A percentile compares a stretch with the other conserved stretches of the same genome.
These are phyloP conservation scores for Ascidia mentula DNA, from an alignment of 23 tunicate species.

Conservation along the genomic window DNA sequence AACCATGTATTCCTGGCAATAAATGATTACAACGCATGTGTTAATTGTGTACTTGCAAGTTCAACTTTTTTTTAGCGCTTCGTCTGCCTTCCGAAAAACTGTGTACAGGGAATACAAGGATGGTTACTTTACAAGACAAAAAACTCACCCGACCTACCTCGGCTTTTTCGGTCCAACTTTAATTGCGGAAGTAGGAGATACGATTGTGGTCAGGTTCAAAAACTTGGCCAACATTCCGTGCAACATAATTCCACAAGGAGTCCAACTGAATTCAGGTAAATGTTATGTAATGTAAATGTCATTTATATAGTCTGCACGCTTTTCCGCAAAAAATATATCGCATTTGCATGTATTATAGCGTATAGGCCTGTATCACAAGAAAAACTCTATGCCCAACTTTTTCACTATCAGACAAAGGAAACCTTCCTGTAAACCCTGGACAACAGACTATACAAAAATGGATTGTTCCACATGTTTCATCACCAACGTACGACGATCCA, in stretches of 20 bases:
- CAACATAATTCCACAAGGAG: constrained; percentile 16
- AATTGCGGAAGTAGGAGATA: constrained; percentile 19
- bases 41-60: too few species aligned
- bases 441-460: constrained; percentile 9
- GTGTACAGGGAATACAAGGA: constrained; percentile 15
- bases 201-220: neutral
- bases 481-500: constrained; percentile 24
- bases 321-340: too few species aligned
- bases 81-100: neutral
- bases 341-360: too few species aligned
- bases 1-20: too few species aligned
- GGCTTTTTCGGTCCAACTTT: constrained; percentile 27
- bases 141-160: neutral
- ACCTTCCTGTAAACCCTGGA: neutral
- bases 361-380: too few species aligned
- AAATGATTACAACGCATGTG: too few species aligned
- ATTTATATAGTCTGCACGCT: too few species aligned
- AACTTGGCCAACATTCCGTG: constrained; percentile 13
- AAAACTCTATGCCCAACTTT: too few species aligned
- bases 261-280: neutral
- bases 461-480: constrained; percentile 8
- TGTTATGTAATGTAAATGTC: neutral
- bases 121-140: constrained; percentile 12
- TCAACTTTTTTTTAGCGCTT: too few species aligned
- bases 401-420: neutral